These are phyloP conservation scores for Eidolon dupreanum DNA, from an alignment of 2,797 vertebrate genomes.

Conservation along the genomic window DNA sequence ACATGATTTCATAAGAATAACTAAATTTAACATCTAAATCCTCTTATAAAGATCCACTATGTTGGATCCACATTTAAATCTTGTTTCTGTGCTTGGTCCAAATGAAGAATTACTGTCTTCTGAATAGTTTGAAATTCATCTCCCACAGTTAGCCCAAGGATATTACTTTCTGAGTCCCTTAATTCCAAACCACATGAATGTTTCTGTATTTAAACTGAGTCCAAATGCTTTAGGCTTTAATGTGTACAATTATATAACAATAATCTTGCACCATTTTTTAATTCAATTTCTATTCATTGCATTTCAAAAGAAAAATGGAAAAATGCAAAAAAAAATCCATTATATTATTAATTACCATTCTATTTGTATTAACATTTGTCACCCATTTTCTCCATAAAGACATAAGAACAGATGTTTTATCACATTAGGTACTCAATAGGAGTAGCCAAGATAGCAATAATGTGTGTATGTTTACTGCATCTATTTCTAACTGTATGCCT, in stretches of 20 bases:
- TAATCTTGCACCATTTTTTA: background rate
- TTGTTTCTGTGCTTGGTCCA: slow-evolving; percentile 53
- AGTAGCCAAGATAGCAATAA: background rate
- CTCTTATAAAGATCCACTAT: slow-evolving; percentile 49
- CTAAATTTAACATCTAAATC: slow-evolving; percentile 68
- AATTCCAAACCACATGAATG: slow-evolving; percentile 6
- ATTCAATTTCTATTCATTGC: background rate
- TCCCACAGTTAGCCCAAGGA: slow-evolving; percentile 42
- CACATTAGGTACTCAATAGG: background rate
- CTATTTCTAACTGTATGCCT: background rate
- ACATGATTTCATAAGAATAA: background rate
- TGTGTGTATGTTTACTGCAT: background rate
- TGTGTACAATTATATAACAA: background rate
- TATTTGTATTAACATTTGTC: too few species aligned
- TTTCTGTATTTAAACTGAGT: slow-evolving; percentile 48
- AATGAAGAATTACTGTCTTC: slow-evolving; percentile 50
- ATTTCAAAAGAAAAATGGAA: background rate
- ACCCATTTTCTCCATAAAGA: slow-evolving; percentile 22
- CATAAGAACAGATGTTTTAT: slow-evolving; percentile 35
- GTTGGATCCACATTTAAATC: slow-evolving; percentile 34
- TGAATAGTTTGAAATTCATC: slow-evolving; percentile 27
- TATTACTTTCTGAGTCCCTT: slow-evolving; percentile 40
- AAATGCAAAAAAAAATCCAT: background rate
- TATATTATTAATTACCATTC: background rate
- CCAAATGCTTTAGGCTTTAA: background rate